These are phyloP conservation scores for Cairina moschata DNA, from an alignment of 2,113 vertebrate species.

Conservation along the genomic window DNA sequence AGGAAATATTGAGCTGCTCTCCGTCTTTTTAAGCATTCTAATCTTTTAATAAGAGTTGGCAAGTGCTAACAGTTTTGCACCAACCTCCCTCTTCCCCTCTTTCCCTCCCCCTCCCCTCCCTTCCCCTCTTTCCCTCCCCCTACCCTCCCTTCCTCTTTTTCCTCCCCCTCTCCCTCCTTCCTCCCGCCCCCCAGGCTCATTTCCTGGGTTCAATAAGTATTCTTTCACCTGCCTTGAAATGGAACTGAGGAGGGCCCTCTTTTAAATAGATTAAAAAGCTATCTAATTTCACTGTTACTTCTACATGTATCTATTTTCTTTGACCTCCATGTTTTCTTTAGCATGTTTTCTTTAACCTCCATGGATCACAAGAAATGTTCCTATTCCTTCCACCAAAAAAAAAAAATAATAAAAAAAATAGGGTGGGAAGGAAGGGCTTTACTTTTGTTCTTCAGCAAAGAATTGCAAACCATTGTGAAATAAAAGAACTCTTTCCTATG, in stretches of 20 bases:
- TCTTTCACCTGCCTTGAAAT: slow-evolving; percentile 25
- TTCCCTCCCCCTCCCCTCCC: too few species aligned
- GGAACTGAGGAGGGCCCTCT: not conserved
- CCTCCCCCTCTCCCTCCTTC: too few species aligned
- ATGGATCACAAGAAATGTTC: not conserved
- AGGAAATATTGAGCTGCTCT: slow-evolving; percentile 40
- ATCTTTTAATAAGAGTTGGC: slow-evolving; percentile 61
- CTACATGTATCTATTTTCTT: slow-evolving; percentile 12
- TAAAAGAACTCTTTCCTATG: not conserved
- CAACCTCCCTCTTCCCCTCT: not conserved
- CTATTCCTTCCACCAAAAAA: not conserved
- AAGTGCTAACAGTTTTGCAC: slow-evolving; percentile 5
- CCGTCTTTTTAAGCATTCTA: slow-evolving; percentile 47
- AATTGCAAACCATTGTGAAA: not conserved
- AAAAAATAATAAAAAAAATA: not conserved
- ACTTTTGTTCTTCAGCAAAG: not conserved
- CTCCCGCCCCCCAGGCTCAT: not conserved
- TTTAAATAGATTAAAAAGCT: slow-evolving; percentile 53
- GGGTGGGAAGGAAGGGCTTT: not conserved
- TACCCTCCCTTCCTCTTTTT: too few species aligned
- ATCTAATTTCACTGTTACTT: slow-evolving; percentile 48
- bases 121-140: too few species aligned
- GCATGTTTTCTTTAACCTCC: not conserved
- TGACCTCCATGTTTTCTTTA: not conserved
- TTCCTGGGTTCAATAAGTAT: slow-evolving; percentile 37